Conservation (phyloP, 92 coral and sea anemone species). For the Ricordea florida region DNA sequence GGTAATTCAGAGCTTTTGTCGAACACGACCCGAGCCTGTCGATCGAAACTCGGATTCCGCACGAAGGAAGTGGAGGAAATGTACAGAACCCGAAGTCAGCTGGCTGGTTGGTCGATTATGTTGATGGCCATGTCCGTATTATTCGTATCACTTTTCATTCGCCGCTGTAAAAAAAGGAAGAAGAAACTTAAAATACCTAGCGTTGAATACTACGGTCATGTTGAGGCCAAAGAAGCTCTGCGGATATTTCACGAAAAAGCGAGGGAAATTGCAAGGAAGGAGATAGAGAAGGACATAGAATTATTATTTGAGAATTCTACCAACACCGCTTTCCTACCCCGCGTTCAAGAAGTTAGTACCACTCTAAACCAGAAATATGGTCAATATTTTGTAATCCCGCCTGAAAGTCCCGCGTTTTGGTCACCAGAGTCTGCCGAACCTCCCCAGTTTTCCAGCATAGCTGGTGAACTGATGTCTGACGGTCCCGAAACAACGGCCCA, state of each 20-base stretch:
- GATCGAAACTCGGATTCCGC: not conserved
- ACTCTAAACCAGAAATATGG: not conserved
- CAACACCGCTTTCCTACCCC: not conserved
- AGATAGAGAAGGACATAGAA: constrained; percentile 3
- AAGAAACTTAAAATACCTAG: constrained; percentile 25
- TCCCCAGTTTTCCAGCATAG: not conserved
- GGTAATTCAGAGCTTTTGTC: not conserved
- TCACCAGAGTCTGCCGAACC: not conserved
- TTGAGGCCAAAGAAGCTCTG: constrained; percentile 56
- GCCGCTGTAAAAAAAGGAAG: not conserved
- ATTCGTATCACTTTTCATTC: not conserved
- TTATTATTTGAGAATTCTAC: not conserved
- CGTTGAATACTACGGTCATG: constrained; percentile 31
- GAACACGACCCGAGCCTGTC: not conserved
- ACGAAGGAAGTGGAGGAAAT: constrained; percentile 12
- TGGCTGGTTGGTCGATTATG: constrained; percentile 30
- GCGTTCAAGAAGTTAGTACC: not conserved
- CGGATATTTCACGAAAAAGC: constrained; percentile 45
- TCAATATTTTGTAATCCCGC: constrained; percentile 8
- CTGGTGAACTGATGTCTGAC: no score
- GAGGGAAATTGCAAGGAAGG: constrained; percentile 43
- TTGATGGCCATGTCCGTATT: constrained; percentile 1
- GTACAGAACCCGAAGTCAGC: constrained; percentile 30
- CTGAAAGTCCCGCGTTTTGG: constrained; percentile 1
- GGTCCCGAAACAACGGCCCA: no score